phyloP scores from a whole-genome alignment of 2,888 invertebrate genomes.

The Lasius platythorax region DNA sequence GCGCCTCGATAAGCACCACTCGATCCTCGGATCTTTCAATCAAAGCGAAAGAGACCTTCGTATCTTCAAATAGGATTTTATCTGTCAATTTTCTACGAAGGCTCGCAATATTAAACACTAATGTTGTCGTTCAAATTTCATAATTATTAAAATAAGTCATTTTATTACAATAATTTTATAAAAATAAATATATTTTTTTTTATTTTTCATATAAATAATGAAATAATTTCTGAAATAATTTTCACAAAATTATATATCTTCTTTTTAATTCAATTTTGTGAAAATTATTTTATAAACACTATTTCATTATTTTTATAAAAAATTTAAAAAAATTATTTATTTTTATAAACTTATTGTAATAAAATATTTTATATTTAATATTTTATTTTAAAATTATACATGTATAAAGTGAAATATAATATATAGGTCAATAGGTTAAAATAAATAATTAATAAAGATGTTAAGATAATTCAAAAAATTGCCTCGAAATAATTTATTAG shows the following conservation, averaged over 20 bases:
- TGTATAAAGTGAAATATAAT: neutral
- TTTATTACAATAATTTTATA: neutral
- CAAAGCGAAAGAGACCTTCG: neutral
- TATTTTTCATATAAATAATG: too few relatives aligned
- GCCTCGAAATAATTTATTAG: neutral
- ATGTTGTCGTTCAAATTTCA: neutral
- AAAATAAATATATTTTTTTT: too few relatives aligned
- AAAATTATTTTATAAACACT: too few relatives aligned
- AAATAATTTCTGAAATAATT: too few relatives aligned
- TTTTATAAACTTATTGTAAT: too few relatives aligned
- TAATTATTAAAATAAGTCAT: neutral
- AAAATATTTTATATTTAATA: too few relatives aligned
- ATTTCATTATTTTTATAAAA: too few relatives aligned
- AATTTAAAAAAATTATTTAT: too few relatives aligned
- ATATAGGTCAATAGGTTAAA: neutral
- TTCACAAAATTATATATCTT: too few relatives aligned
- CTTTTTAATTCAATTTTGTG: too few relatives aligned
- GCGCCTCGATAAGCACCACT: slow-evolving; percentile 7
- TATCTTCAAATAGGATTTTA: neutral
- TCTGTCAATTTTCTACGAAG: slow-evolving; percentile 18
- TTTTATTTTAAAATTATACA: neutral
- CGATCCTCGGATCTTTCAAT: neutral
- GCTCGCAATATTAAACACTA: neutral
- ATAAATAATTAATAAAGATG: neutral
- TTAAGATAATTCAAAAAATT: neutral